A percentile compares a stretch with the other conserved stretches of the same genome.
phyloP scores from a whole-genome alignment of 2,797 vertebrate species.

The Myotis vivesi region DNA sequence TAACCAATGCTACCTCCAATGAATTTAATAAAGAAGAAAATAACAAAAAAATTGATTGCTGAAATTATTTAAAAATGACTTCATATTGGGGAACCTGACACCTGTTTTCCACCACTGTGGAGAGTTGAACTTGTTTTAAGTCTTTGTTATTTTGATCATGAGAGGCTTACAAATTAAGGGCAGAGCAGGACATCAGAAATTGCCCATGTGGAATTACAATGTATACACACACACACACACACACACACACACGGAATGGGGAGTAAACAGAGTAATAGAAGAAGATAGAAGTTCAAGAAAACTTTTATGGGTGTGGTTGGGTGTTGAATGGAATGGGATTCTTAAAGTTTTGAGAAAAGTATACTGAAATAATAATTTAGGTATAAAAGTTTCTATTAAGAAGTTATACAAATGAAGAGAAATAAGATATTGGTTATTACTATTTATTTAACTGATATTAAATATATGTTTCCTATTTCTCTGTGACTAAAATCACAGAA shows the following conservation, averaged over 20 bases:
- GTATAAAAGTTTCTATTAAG: not conserved
- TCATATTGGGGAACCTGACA: not conserved
- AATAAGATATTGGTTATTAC: not conserved
- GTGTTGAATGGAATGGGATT: not conserved
- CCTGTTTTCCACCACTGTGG: conserved; percentile 47
- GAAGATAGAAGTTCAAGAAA: not conserved
- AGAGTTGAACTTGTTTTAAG: conserved; percentile 6
- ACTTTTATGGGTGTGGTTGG: not conserved
- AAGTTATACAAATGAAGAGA: not conserved
- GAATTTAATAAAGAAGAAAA: not conserved
- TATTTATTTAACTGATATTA: not conserved
- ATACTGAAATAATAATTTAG: not conserved
- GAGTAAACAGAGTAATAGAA: too few species aligned
- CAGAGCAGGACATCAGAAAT: conserved; percentile 57
- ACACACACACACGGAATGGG: not conserved
- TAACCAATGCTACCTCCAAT: not conserved
- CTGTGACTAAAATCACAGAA: not conserved
- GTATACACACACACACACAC: not conserved
- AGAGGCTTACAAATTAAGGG: conserved; percentile 51
- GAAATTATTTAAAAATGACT: not conserved
- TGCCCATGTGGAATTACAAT: conserved; percentile 40
- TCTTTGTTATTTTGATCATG: conserved; percentile 45
- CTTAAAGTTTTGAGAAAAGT: not conserved
- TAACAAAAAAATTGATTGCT: not conserved
- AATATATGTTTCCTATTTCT: not conserved